Base-by-base conservation (phyloP, 2,113 vertebrate genomes). In the Carlito syrichta region DNA sequence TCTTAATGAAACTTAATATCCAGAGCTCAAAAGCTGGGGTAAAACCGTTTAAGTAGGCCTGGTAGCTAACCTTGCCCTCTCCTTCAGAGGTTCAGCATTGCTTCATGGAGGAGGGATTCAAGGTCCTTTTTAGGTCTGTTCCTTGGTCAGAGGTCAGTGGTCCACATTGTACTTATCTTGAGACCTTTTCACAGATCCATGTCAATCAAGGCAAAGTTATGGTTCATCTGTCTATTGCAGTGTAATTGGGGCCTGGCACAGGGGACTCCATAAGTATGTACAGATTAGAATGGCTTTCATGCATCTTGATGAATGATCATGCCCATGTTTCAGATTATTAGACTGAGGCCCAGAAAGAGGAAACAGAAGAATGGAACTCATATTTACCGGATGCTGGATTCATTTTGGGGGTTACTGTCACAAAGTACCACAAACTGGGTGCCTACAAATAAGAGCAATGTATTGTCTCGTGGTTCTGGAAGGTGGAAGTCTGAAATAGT, bases 1-100 rank as follows among this genome's bases (percentile, higher is more conserved):
- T 98, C 97, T 97, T 98, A 92, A 94, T 97, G 96, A 97, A 96
- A 86, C 93, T 98, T 96, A 97, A 56, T 92, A 97, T 92, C 93
- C 97, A 52, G 87, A 92, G 84, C 95, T 97, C 95, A 96, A 50
- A 98, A 97, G 84, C 96, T 85, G 43, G 93, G 95, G 89, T 89
- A 87, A 97, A 97, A 95, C 95, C 88, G 90, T 95, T 77, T 95
- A 97, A 96, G 94, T 56, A 63, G 82, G 84, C 88, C 84, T 2
- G 32, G 85, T 19, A 0, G 63, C 69, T 96, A 96, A 97, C 97
- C 93, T 98, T 94, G 22, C 40, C 27, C 0, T 81, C 71, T 40
- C 88, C 27, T 91, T 84, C 81, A 8, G 69, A 58, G 38, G 40
- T 23, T n/a, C 83, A 35, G 5, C 48, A 7, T 20, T 63, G 68